Percentiles rank a stretch among this genome's conserved stretches.
Evolutionary conservation across 2,797 vertebrate species (phyloP).

Genomic region (Eutrigla gurnardus): DNA sequence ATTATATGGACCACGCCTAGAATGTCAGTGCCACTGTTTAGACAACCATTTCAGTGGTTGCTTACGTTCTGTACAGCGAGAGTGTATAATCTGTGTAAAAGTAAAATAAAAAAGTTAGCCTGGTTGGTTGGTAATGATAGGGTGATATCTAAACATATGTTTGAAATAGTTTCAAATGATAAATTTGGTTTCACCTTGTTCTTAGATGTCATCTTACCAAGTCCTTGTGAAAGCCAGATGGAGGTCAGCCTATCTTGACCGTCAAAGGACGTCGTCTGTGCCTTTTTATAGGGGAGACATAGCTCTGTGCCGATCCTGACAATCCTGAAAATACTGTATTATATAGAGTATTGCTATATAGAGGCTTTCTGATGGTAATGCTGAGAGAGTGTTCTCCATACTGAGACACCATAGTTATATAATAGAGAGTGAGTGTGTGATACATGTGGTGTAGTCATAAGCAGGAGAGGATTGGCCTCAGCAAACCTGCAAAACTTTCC

Average conservation of each 20-base stretch:
- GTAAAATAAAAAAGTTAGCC: background rate
- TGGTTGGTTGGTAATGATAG: background rate
- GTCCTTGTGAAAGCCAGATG: slow-evolving; percentile 3
- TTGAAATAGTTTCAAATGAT: background rate
- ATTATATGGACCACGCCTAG: background rate
- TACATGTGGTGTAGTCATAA: slow-evolving; percentile 15
- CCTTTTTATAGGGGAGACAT: background rate
- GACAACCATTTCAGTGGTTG: background rate
- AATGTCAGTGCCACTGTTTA: background rate
- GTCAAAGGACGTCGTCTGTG: background rate
- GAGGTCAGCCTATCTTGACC: background rate
- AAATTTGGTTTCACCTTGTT: too few relatives aligned
- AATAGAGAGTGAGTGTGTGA: slow-evolving; percentile 1
- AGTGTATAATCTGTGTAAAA: background rate
- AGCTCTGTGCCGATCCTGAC: background rate
- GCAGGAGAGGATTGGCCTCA: slow-evolving; percentile 12
- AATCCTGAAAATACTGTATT: background rate
- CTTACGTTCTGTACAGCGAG: background rate
- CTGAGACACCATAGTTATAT: slow-evolving; percentile 13
- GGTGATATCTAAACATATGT: slow-evolving; percentile 8
- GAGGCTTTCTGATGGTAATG: background rate
- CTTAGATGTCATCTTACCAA: slow-evolving; percentile 10
- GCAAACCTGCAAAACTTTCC: slow-evolving; percentile 59
- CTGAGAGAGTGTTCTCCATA: background rate
- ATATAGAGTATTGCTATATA: slow-evolving; percentile 14